Base-by-base conservation (phyloP, 2,888 invertebrate species). In the Hirtodrosophila duncani region DNA sequence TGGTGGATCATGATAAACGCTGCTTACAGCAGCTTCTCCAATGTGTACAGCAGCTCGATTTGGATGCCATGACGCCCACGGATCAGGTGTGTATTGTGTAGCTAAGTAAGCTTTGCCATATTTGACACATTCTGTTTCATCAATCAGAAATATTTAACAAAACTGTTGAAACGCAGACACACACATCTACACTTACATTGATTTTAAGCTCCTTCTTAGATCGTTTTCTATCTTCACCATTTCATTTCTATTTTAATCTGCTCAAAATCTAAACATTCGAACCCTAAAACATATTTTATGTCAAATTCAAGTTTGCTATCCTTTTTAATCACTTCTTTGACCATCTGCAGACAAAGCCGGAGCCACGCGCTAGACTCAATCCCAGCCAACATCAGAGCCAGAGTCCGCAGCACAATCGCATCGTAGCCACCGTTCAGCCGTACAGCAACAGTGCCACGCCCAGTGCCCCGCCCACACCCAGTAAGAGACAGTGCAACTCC, bases 371-470 rank as follows among this genome's bases (percentile, higher is more conserved):
- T 33, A 65, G 49, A 21, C 59, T 61, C 39, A 69, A 63, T 34
- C 66, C 56, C 57, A 34, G 57, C 46, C 7, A 39, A 38, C 24
- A 23, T 51, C 7, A 51, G 57, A 18, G 57, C 44, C 27, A 14
- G 2, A 23, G 8, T 17, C 34, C 53, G n/a, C 36, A 24, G 24
- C 45, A 46, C n/a, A 63, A 31, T 38, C 90, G 88, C 83, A 91
- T 89, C 77, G 90, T 90, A 75, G 91, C 91, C 58, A 91, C 91
- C 37, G 90, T 91, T 48, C 90, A 91, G 59, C 92, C 91, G 29
- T 91, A 91, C 67, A 87, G 67, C 59, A 86, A 81, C 87, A 62
- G 78, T 61, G 57, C 62, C 52, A 61, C 77, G 45, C 61, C 65
- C 67, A 51, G 66, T 46, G 50, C 64, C 7, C 67, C 75, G 14